A percentile compares a stretch with the other conserved stretches of the same genome.
Evolutionary conservation across 2,113 vertebrate species (phyloP).

Genomic region (Pleuronectes platessa): DNA sequence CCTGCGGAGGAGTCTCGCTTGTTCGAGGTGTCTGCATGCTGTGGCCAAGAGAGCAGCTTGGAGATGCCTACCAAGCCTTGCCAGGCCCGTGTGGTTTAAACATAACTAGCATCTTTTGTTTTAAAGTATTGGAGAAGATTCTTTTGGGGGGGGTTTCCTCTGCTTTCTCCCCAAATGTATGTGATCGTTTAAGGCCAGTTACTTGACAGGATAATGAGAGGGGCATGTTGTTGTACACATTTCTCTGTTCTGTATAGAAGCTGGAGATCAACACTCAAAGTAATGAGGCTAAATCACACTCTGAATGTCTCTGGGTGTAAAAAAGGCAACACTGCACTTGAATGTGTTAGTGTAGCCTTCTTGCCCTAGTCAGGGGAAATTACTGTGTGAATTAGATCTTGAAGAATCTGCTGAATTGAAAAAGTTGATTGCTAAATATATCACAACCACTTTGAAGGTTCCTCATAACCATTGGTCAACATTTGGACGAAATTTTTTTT

Average conservation of each 20-base stretch:
- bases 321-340: conserved; percentile 26
- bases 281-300: conserved; percentile 58
- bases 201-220: conserved; percentile 65
- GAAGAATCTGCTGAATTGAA: neutral
- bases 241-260: conserved; percentile 66
- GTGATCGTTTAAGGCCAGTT: conserved; percentile 67
- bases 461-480: neutral
- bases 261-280: conserved; percentile 40
- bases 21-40: conserved; percentile 85
- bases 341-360: conserved; percentile 2
- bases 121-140: conserved; percentile 6
- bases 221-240: conserved; percentile 29
- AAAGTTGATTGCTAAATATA: no score
- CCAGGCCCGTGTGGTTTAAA: conserved; percentile 85
- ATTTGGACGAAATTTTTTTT: neutral
- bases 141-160: neutral
- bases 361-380: neutral
- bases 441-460: neutral
- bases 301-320: conserved; percentile 38
- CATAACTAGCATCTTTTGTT: conserved; percentile 5
- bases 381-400: neutral
- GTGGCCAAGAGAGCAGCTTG: conserved; percentile 89
- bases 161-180: conserved; percentile 21
- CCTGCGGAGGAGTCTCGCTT: conserved; percentile 82
- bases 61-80: conserved; percentile 85